Percentiles rank a stretch among this genome's conserved stretches.
phyloP scores from a whole-genome alignment of 2,888 invertebrate species.

The Microctonus hyperodae region DNA sequence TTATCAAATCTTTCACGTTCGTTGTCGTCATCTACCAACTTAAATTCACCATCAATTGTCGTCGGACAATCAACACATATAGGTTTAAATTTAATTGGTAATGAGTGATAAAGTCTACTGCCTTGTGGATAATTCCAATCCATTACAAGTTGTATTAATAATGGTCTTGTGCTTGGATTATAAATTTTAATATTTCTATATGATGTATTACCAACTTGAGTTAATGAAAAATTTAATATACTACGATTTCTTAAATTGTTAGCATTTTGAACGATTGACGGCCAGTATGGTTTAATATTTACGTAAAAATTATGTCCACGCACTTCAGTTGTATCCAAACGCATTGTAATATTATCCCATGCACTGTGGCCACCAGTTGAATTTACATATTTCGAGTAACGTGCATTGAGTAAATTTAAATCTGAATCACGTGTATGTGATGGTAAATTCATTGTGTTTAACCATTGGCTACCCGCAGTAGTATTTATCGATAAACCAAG shows the following conservation, averaged over 20 bases:
- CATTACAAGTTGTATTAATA: constrained; percentile 78
- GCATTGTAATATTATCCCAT: constrained; percentile 76
- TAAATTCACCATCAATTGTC: constrained; percentile 56
- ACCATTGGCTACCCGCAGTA: constrained; percentile 73
- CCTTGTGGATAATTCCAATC: constrained; percentile 75
- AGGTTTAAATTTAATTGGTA: constrained; percentile 63
- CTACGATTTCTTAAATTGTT: constrained; percentile 60
- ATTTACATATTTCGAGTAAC: constrained; percentile 70
- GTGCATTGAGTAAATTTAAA: constrained; percentile 70
- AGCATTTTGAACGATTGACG: constrained; percentile 61
- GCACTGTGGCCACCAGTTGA: constrained; percentile 58
- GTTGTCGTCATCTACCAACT: constrained; percentile 44
- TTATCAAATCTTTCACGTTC: constrained; percentile 47
- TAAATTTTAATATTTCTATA: constrained; percentile 72
- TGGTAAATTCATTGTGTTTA: constrained; percentile 71
- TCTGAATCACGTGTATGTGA: constrained; percentile 75
- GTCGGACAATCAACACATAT: constrained; percentile 51
- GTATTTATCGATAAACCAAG: constrained; percentile 74
- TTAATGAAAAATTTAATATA: constrained; percentile 72
- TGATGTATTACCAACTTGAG: constrained; percentile 76
- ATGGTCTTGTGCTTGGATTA: constrained; percentile 76
- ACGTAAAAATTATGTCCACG: constrained; percentile 72
- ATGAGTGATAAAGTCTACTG: constrained; percentile 65
- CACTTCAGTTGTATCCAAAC: constrained; percentile 78
- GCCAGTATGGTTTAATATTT: constrained; percentile 75